Base-by-base conservation (phyloP, 1,140 invertebrate genomes). In the Medauroidea extradentata region DNA sequence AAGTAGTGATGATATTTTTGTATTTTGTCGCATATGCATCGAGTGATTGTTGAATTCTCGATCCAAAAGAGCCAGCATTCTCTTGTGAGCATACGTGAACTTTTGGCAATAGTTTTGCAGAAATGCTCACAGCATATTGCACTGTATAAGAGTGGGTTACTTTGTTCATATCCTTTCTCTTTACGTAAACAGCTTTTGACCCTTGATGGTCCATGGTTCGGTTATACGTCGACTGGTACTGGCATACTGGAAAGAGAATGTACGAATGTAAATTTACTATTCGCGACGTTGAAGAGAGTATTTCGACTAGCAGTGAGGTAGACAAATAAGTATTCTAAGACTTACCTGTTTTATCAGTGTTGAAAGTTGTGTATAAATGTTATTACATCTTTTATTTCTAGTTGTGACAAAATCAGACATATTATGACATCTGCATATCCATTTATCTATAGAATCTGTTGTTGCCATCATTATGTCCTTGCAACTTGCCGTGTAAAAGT, bases 301-400 rank as follows among this genome's bases (percentile, higher is more conserved):
- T 34, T 34, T 34, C 29, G 29, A 34, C 11, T 34, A 11, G 11
- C 29, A n/a, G n/a, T n/a, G n/a, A n/a, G n/a, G 29, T 34, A 34
- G 29, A 34, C 29, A 11, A 34, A 7, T 34, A 11, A 11, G 29
- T 53, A 27, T 29, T 23, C 39, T 57, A n/a, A 14, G n/a, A 29
- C 49, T 49, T 61, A 59, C 62, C 59, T 52, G 58, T 63, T 53
- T 60, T 54, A 46, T 63, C 48, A 16, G 53, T 57, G n/a, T n/a
- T n/a, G n/a, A n/a, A n/a, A n/a, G n/a, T n/a, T n/a, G n/a, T n/a
- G n/a, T n/a, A n/a, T n/a, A n/a, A n/a, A n/a, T n/a, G n/a, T n/a
- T n/a, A n/a, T n/a, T n/a, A n/a, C n/a, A n/a, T n/a, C n/a, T n/a
- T n/a, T n/a, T n/a, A n/a, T n/a, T n/a, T n/a, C n/a, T n/a, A n/a